Evolutionary conservation across 1,140 invertebrate species (phyloP).

Genomic region (Harpegnathos saltator): DNA sequence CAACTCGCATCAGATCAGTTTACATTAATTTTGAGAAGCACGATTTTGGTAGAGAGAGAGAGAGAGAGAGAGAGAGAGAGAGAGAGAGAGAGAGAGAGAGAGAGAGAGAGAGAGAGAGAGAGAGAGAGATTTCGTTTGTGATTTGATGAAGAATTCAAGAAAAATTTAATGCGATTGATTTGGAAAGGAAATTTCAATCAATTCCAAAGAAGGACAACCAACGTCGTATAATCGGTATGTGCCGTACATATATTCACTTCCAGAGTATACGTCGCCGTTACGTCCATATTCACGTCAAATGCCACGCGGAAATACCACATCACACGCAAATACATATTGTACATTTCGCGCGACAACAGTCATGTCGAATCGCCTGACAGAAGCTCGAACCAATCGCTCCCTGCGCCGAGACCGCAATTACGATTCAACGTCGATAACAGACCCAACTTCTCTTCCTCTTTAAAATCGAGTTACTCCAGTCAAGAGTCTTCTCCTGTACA

Average conservation of each 20-base stretch:
- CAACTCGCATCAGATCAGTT: too few species aligned
- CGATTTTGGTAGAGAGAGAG: too few species aligned
- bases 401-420: constrained; percentile 38
- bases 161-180: not conserved
- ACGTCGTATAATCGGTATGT: constrained; percentile 38
- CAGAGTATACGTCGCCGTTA: not conserved
- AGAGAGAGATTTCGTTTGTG: not conserved
- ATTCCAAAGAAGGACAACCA: constrained; percentile 5
- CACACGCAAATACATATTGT: constrained; percentile 37
- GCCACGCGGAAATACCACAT: constrained; percentile 51
- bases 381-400: not conserved
- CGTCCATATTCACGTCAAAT: constrained; percentile 50
- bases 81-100: too few species aligned
- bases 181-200: constrained; percentile 23
- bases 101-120: too few species aligned
- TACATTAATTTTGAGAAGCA: too few species aligned
- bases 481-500: not conserved
- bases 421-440: constrained; percentile 16
- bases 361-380: constrained; percentile 21
- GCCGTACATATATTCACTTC: constrained; percentile 5
- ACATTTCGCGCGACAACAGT: constrained; percentile 32
- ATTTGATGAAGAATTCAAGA: not conserved
- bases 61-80: too few species aligned
- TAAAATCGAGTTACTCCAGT: not conserved
- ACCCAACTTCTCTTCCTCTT: not conserved